Conservation (phyloP, 2,113 vertebrate genomes). For the Anhinga rufa region DNA sequence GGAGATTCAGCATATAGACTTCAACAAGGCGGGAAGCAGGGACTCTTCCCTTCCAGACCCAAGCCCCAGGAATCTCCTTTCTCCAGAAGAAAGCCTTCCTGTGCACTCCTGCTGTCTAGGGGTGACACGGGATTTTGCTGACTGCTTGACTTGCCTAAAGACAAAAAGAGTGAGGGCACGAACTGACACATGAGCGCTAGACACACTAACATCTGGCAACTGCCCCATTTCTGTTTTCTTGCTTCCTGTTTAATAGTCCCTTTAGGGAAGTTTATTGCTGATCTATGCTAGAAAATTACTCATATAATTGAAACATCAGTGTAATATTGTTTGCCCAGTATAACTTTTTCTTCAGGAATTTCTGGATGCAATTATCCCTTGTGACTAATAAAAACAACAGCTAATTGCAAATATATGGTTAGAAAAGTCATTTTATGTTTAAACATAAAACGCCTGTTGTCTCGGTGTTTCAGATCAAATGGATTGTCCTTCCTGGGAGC, state of each 20-base stretch:
- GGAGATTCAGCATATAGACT: not conserved
- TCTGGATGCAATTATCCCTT: constrained; percentile 67
- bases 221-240: not conserved
- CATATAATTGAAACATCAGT: not conserved
- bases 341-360: constrained; percentile 26
- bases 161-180: not conserved
- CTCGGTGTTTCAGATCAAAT: constrained; percentile 30
- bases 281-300: constrained; percentile 46
- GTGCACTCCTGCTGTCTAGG: not conserved
- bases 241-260: constrained; percentile 19
- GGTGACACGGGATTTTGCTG: not conserved
- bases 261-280: constrained; percentile 17
- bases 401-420: constrained; percentile 56
- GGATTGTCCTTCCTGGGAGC: not conserved
- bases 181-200: not conserved
- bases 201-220: not conserved
- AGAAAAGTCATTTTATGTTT: constrained; percentile 50
- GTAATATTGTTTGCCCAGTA: not conserved
- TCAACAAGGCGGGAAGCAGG: not conserved
- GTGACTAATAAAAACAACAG: constrained; percentile 63
- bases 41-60: not conserved
- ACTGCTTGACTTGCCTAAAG: not conserved
- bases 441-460: constrained; percentile 26
- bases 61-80: not conserved
- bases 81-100: not conserved